Conservation (phyloP, 1,140 invertebrate genomes). For the Diuraphis noxia region DNA sequence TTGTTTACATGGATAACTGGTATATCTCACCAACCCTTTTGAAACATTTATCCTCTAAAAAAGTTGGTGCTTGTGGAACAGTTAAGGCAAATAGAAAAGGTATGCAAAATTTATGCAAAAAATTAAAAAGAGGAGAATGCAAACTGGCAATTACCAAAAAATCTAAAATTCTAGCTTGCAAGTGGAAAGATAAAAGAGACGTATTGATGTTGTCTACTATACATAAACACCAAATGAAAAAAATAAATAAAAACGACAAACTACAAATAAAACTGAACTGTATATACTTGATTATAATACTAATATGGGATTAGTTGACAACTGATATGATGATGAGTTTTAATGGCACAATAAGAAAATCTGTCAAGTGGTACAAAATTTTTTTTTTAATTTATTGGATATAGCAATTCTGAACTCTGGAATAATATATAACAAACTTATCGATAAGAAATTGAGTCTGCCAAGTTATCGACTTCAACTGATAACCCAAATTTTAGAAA, state of each 20-base stretch:
- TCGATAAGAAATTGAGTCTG: background rate
- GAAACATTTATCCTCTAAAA: background rate
- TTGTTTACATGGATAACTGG: background rate
- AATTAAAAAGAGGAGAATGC: background rate
- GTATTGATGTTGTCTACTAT: background rate
- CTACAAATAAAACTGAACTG: background rate
- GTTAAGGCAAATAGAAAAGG: background rate
- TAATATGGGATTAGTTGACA: too few relatives aligned
- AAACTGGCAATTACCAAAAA: background rate
- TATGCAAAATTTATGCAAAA: background rate
- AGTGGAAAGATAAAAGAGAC: background rate
- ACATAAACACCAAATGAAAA: background rate
- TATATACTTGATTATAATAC: background rate
- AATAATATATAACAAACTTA: background rate
- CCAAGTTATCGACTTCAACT: background rate
- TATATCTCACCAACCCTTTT: background rate
- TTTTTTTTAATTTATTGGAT: background rate
- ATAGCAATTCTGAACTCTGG: background rate
- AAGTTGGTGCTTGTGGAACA: background rate
- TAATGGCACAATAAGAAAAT: background rate
- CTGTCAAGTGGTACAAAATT: background rate
- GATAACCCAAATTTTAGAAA: background rate
- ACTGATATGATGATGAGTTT: too few relatives aligned
- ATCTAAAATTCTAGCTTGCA: background rate
- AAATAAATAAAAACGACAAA: background rate